These are phyloP conservation scores for Procapra przewalskii DNA, from an alignment of 2,113 vertebrate genomes.

Conservation along the genomic window DNA sequence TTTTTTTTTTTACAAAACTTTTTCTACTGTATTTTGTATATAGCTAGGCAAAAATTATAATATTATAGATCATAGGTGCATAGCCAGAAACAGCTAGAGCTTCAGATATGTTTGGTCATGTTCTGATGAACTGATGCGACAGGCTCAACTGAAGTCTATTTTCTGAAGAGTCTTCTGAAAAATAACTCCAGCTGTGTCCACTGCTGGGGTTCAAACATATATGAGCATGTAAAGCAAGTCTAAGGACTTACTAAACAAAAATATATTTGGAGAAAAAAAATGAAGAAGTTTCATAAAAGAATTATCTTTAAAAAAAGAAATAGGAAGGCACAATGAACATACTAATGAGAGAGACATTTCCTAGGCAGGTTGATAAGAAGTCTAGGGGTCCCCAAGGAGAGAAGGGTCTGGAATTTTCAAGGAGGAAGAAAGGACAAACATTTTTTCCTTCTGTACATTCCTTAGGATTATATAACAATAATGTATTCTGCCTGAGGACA, in stretches of 20 bases:
- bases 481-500: too few species aligned
- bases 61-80: not conserved
- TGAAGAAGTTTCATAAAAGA: not conserved
- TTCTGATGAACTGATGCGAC: conserved; percentile 5
- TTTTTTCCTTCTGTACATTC: too few species aligned
- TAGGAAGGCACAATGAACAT: not conserved
- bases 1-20: not conserved
- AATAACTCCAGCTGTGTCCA: not conserved
- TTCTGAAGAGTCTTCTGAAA: not conserved
- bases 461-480: too few species aligned
- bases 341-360: not conserved
- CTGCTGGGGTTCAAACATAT: not conserved
- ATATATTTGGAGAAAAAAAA: not conserved
- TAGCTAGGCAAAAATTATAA: not conserved
- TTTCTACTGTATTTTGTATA: not conserved
- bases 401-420: too few species aligned
- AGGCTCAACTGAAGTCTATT: not conserved
- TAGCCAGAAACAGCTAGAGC: not conserved
- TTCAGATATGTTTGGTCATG: conserved; percentile 26
- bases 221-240: not conserved
- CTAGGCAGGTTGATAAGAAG: too few species aligned
- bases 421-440: too few species aligned
- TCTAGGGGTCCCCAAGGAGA: too few species aligned
- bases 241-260: not conserved
- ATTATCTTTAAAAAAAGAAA: not conserved